Conservation (phyloP, 2,888 invertebrate species). For the Dryocosmus kuriphilus region DNA sequence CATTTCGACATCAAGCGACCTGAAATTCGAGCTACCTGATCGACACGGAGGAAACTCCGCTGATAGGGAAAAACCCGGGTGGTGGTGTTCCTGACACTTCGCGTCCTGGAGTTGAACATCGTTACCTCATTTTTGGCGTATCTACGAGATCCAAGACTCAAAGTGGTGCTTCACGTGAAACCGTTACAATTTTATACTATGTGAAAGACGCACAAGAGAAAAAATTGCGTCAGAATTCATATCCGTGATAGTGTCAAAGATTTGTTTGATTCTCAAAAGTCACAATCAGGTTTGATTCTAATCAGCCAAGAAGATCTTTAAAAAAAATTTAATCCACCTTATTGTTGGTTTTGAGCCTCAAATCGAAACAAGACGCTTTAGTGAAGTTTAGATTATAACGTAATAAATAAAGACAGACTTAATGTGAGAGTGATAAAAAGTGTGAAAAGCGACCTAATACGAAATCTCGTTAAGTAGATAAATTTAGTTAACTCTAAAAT, state of each 20-base stretch:
- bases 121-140: conserved; percentile 49
- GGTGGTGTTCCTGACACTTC: conserved; percentile 79
- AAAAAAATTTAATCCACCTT: not conserved
- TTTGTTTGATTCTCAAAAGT: conserved; percentile 17
- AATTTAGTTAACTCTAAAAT: not conserved
- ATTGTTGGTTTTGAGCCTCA: not conserved
- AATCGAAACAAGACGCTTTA: conserved; percentile 15
- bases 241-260: conserved; percentile 37
- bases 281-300: not conserved
- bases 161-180: conserved; percentile 33
- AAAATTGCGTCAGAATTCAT: conserved; percentile 26
- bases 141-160: conserved; percentile 44
- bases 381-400: conserved; percentile 19
- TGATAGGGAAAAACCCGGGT: conserved; percentile 78
- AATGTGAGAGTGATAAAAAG: not conserved
- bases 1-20: conserved; percentile 49
- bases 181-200: conserved; percentile 16
- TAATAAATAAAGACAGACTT: conserved; percentile 6
- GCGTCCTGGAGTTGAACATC: conserved; percentile 60
- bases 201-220: conserved; percentile 24
- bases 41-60: conserved; percentile 83
- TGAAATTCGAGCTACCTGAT: conserved; percentile 81
- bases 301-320: not conserved
- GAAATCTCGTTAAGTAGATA: conserved; percentile 8
- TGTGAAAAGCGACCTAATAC: conserved; percentile 19